phyloP scores from a whole-genome alignment of 2,113 vertebrate genomes.

The Lonchura striata region DNA sequence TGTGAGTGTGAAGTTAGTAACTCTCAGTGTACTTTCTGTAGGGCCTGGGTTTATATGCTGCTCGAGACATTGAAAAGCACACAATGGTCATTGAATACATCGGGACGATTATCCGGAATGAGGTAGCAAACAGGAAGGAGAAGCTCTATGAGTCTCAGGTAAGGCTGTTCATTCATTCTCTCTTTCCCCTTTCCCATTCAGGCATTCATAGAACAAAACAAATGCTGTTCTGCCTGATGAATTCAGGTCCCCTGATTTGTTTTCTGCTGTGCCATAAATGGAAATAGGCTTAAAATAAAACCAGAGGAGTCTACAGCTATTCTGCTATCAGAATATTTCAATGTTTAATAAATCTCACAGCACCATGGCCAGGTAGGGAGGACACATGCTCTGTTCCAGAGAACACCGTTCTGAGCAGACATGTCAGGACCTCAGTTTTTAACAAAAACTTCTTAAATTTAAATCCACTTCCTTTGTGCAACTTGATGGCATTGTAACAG shows the following conservation, averaged over 20 bases:
- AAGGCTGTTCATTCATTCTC: neutral
- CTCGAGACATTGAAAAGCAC: constrained; percentile 97
- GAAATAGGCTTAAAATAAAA: neutral
- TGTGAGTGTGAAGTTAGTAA: rapidly evolving
- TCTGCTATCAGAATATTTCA: neutral
- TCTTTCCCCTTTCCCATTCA: neutral
- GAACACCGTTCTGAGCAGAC: neutral
- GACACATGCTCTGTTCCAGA: rapidly evolving
- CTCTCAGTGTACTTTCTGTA: neutral
- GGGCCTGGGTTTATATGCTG: constrained; percentile 96
- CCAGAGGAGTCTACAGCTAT: neutral
- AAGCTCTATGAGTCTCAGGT: constrained; percentile 96
- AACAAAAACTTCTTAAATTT: neutral
- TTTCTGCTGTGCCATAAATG: neutral
- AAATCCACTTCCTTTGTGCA: neutral
- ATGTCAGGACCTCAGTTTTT: neutral
- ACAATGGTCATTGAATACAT: constrained; percentile 99
- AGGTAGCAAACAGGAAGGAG: constrained; percentile 95
- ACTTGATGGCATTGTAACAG: neutral
- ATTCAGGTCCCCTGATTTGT: neutral
- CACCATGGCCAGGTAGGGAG: neutral
- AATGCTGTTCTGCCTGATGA: neutral
- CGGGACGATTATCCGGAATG: constrained; percentile 94
- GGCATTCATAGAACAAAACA: neutral
- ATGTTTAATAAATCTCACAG: neutral